phyloP scores from a whole-genome alignment of 2,888 invertebrate species.

The Caenorhabditis uteleia region DNA sequence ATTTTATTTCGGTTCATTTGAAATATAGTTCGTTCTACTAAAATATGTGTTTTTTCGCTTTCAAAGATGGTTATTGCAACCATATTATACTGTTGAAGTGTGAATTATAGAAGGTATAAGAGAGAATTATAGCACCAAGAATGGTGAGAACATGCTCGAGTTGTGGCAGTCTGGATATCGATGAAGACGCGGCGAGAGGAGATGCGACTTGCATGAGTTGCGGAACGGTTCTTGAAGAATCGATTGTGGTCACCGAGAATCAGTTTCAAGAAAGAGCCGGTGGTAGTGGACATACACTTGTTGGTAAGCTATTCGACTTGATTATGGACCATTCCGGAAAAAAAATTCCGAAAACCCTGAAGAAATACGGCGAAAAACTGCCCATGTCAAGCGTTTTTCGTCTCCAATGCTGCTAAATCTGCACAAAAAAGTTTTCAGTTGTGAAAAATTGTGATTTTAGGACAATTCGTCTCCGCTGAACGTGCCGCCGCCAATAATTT shows the following conservation, averaged over 20 bases:
- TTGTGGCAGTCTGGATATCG: constrained; percentile 80
- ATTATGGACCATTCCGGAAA: background rate
- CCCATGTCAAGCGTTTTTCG: background rate
- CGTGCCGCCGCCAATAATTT: constrained; percentile 38
- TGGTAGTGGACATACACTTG: constrained; percentile 77
- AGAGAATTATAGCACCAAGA: no score
- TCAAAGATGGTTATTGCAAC: constrained; percentile 1
- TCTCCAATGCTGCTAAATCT: background rate
- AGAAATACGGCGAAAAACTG: background rate
- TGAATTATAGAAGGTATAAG: no score
- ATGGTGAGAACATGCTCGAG: constrained; percentile 63
- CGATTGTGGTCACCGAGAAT: constrained; percentile 92
- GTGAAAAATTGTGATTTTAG: constrained; percentile 10
- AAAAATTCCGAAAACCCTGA: background rate
- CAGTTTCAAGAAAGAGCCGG: constrained; percentile 83
- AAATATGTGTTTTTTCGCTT: background rate
- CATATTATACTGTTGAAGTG: no score
- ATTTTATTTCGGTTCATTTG: background rate
- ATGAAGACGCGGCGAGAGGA: constrained; percentile 87
- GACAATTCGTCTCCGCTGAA: constrained; percentile 46
- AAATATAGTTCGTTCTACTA: background rate
- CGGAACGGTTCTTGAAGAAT: constrained; percentile 93
- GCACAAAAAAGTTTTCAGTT: no score
- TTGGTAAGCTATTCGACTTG: constrained; percentile 59
- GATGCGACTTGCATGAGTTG: constrained; percentile 95